Conservation (phyloP, 2,888 invertebrate genomes). For the Criorhina ranunculi region DNA sequence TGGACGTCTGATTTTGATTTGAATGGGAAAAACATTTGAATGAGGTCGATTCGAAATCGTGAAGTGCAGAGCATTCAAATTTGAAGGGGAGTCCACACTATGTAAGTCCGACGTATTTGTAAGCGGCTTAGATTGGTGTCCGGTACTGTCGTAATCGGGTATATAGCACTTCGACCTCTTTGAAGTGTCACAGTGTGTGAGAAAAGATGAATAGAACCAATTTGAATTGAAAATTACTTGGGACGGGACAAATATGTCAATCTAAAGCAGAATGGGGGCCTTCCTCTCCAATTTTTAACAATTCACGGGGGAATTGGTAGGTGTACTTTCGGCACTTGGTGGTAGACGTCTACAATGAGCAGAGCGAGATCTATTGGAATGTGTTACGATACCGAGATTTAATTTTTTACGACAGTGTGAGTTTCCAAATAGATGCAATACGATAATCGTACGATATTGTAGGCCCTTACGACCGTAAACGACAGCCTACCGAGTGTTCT, state of each 20-base stretch:
- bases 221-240: conserved; percentile 33
- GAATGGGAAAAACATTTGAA: conserved; percentile 49
- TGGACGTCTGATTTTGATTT: conserved; percentile 48
- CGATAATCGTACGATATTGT: too few species aligned
- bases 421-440: too few species aligned
- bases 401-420: too few species aligned
- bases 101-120: neutral
- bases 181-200: conserved; percentile 10
- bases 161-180: neutral
- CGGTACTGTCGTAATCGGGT: conserved; percentile 14
- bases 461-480: too few species aligned
- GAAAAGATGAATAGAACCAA: conserved; percentile 49
- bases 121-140: conserved; percentile 26
- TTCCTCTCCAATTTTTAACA: neutral
- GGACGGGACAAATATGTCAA: neutral
- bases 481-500: too few species aligned
- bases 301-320: neutral
- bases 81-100: conserved; percentile 48
- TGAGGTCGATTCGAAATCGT: conserved; percentile 49
- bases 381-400: too few species aligned
- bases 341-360: too few species aligned
- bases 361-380: too few species aligned
- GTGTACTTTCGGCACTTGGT: too few species aligned
- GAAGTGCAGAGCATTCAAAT: conserved; percentile 40
- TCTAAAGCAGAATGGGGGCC: neutral